These are phyloP conservation scores for Halcyon chelicuti DNA, from an alignment of 2,797 vertebrate species.

Conservation along the genomic window DNA sequence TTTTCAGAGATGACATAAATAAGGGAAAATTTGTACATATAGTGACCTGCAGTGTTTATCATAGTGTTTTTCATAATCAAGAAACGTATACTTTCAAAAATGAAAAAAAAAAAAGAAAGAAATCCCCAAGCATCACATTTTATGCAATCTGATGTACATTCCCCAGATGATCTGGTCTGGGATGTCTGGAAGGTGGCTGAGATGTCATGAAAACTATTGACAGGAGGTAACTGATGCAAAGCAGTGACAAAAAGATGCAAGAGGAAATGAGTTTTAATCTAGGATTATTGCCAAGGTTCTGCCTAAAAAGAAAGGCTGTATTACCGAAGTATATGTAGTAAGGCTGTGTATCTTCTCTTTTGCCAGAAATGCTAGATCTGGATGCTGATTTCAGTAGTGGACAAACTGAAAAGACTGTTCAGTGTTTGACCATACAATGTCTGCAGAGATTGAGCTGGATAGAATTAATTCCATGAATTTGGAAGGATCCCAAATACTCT, in stretches of 20 bases:
- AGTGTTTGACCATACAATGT: background rate
- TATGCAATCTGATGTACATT: background rate
- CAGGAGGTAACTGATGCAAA: slow-evolving; percentile 8
- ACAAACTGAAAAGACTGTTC: background rate
- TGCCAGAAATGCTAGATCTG: slow-evolving; percentile 37
- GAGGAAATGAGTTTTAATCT: background rate
- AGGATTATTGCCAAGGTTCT: background rate
- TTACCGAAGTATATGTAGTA: background rate
- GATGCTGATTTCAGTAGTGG: slow-evolving; percentile 19
- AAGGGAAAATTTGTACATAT: slow-evolving; percentile 47
- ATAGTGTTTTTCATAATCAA: slow-evolving; percentile 50
- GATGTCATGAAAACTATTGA: background rate
- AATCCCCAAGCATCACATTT: slow-evolving; percentile 11
- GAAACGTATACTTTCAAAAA: background rate
- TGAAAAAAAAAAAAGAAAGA: background rate
- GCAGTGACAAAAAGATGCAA: background rate
- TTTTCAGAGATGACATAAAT: slow-evolving; percentile 43
- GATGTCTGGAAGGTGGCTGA: background rate
- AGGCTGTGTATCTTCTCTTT: slow-evolving; percentile 24
- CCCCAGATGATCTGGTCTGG: background rate
- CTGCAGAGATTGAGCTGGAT: slow-evolving; percentile 15
- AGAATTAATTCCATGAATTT: background rate
- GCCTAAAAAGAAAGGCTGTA: background rate
- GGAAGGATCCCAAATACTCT: background rate
- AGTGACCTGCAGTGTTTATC: slow-evolving; percentile 41